phyloP scores from a whole-genome alignment of 1,140 invertebrate genomes.

The Hycleus phaleratus region DNA sequence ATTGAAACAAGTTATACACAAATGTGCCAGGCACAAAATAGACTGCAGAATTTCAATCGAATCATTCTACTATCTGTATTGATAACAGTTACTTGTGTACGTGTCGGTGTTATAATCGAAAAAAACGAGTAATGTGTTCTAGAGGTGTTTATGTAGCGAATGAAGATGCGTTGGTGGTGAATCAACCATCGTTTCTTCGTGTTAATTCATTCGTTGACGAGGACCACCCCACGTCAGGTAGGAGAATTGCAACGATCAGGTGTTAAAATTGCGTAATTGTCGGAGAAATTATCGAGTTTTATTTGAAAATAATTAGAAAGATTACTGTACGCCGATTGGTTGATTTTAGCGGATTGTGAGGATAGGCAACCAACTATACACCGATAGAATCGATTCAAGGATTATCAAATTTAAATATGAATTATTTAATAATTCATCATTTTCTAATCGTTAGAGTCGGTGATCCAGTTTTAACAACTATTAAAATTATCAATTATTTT shows the following conservation, averaged over 20 bases:
- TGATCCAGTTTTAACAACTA: too few species aligned
- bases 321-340: background rate
- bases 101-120: background rate
- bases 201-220: conserved; percentile 32
- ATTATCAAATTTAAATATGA: too few species aligned
- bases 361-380: background rate
- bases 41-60: conserved; percentile 2
- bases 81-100: background rate
- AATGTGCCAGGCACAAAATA: background rate
- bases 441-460: too few species aligned
- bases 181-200: conserved; percentile 25
- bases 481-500: too few species aligned
- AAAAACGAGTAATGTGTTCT: conserved; percentile 25
- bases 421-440: too few species aligned
- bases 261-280: background rate
- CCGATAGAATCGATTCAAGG: too few species aligned
- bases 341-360: background rate
- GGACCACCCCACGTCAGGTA: conserved; percentile 17
- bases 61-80: background rate
- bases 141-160: conserved; percentile 21
- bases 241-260: background rate
- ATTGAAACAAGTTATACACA: too few species aligned
- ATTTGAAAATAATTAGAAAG: background rate
- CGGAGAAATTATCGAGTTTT: background rate
- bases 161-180: conserved; percentile 21